Conservation (phyloP, 2,888 invertebrate genomes). For the Euclidia mi region DNA sequence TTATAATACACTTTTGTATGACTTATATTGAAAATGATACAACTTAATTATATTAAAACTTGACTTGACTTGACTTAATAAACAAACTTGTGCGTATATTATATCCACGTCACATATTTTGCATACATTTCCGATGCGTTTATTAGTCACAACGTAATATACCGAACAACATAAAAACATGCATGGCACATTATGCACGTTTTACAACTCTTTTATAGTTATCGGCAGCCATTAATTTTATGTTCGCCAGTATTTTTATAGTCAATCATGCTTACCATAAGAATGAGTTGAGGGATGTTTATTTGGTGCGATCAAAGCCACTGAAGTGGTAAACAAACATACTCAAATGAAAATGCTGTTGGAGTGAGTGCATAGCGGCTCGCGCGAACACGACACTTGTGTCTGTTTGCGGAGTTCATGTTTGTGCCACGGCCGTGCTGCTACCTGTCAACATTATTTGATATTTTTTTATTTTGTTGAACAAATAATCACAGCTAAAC, state of each 20-base stretch:
- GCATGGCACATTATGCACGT: constrained; percentile 7
- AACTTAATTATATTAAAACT: too few species aligned
- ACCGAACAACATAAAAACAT: constrained; percentile 9
- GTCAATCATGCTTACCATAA: constrained; percentile 28
- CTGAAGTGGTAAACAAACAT: constrained; percentile 47
- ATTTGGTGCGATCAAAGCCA: constrained; percentile 29
- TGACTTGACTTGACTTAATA: too few species aligned
- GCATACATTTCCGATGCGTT: not conserved
- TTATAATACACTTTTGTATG: too few species aligned
- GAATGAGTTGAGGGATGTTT: constrained; percentile 35
- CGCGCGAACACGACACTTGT: too few species aligned
- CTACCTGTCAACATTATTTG: constrained; percentile 4
- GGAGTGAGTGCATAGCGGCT: constrained; percentile 25
- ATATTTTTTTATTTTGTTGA: constrained; percentile 20
- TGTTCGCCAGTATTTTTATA: constrained; percentile 30
- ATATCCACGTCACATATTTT: too few species aligned
- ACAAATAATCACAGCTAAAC: constrained; percentile 9
- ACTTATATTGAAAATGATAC: too few species aligned
- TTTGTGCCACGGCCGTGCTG: constrained; percentile 4
- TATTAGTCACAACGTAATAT: constrained; percentile 10
- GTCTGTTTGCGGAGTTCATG: constrained; percentile 29
- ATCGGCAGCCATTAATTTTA: constrained; percentile 17
- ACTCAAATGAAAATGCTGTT: constrained; percentile 45
- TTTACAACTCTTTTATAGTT: constrained; percentile 21
- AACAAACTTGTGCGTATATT: too few species aligned